These are phyloP conservation scores for Gobionotothen gibberifrons DNA, from an alignment of 2,797 vertebrate genomes.

Conservation along the genomic window DNA sequence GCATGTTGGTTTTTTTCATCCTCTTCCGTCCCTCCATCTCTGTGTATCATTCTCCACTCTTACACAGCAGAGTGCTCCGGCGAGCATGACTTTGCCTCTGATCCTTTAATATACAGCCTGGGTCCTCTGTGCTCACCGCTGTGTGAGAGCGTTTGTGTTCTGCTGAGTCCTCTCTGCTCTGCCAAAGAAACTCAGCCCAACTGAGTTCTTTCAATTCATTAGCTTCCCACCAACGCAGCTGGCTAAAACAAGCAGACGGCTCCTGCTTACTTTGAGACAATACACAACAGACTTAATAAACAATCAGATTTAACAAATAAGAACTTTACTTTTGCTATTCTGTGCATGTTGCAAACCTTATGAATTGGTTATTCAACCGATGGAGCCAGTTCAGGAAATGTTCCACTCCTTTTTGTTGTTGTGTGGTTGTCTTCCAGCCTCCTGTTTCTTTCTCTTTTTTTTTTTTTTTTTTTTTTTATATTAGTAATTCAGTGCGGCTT, in stretches of 20 bases:
- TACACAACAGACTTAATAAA: constrained; percentile 41
- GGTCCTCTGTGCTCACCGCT: constrained; percentile 42
- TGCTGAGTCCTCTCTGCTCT: constrained; percentile 32
- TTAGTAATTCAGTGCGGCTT: not conserved
- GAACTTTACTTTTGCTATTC: constrained; percentile 1
- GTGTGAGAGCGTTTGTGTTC: constrained; percentile 27
- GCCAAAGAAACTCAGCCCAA: constrained; percentile 47
- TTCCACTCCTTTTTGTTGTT: not conserved
- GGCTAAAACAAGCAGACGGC: constrained; percentile 23
- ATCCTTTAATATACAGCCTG: constrained; percentile 70
- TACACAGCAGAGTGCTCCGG: constrained; percentile 53
- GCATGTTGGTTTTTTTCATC: constrained; percentile 40
- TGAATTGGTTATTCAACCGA: constrained; percentile 14
- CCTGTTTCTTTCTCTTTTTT: not conserved
- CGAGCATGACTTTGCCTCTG: constrained; percentile 74
- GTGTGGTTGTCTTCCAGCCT: not conserved
- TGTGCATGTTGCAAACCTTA: not conserved
- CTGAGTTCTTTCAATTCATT: constrained; percentile 68
- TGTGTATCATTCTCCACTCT: constrained; percentile 18
- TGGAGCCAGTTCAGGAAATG: not conserved
- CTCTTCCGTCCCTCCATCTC: constrained; percentile 33
- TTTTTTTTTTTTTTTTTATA: not conserved
- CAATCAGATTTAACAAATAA: constrained; percentile 39
- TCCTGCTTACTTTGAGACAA: constrained; percentile 52
- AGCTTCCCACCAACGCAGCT: constrained; percentile 41